Evolutionary conservation across 2,797 vertebrate genomes (phyloP).

Genomic region (Rhinophrynus dorsalis): DNA sequence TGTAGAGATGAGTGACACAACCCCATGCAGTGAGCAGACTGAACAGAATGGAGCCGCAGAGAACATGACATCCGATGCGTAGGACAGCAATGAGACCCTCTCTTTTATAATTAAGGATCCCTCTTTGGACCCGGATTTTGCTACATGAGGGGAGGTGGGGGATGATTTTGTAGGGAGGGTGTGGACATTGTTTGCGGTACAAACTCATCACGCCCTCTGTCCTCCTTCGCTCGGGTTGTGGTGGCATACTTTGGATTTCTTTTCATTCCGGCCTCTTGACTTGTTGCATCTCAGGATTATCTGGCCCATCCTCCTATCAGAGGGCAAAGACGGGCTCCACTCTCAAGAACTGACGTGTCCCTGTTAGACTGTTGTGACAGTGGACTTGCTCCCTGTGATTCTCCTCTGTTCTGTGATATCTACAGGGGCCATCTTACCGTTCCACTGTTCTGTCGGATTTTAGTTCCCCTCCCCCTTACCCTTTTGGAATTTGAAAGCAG

Average conservation of each 20-base stretch:
- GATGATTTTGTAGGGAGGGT: not conserved
- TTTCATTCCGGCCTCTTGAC: slow-evolving; percentile 38
- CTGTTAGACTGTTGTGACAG: not conserved
- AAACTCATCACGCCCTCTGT: not conserved
- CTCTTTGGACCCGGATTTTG: not conserved
- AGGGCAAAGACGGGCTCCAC: not conserved
- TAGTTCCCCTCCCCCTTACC: not conserved
- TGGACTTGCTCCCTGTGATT: not conserved
- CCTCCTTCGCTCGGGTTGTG: not conserved
- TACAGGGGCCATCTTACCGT: not conserved
- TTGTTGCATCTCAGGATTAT: slow-evolving; percentile 21
- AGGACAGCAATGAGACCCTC: not conserved
- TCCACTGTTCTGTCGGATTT: not conserved
- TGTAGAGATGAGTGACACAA: slow-evolving; percentile 7
- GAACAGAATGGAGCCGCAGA: not conserved
- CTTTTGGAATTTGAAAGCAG: not conserved
- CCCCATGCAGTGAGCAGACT: not conserved
- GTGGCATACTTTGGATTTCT: not conserved
- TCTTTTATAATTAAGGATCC: not conserved
- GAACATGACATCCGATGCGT: not conserved
- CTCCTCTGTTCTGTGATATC: not conserved
- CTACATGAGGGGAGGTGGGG: not conserved
- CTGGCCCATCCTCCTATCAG: not conserved
- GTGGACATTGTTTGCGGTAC: not conserved
- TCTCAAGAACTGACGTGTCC: not conserved